phyloP scores from a whole-genome alignment of 2,888 invertebrate species.

The Epirrita christyi region DNA sequence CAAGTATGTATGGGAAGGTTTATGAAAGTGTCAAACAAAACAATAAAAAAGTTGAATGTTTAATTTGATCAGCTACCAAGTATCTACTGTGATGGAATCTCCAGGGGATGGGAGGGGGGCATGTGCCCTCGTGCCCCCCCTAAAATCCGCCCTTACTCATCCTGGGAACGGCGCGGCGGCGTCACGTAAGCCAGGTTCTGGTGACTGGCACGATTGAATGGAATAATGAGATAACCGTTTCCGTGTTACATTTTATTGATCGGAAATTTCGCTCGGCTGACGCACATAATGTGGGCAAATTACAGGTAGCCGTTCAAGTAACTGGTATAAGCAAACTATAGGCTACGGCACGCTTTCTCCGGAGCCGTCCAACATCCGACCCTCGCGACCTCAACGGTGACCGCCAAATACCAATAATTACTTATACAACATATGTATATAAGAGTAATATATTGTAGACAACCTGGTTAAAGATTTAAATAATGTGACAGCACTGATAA shows the following conservation, averaged over 20 bases:
- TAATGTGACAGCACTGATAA: slow-evolving; percentile 1
- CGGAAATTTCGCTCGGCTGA: slow-evolving; percentile 41
- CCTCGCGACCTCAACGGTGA: slow-evolving; percentile 47
- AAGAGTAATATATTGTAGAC: slow-evolving; percentile 6
- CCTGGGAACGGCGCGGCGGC: background rate
- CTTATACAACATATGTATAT: slow-evolving; percentile 24
- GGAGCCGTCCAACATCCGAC: slow-evolving; percentile 36
- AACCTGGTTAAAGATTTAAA: slow-evolving; percentile 13
- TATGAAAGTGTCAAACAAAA: too few species aligned
- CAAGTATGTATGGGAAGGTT: too few species aligned
- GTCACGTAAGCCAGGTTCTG: slow-evolving; percentile 13
- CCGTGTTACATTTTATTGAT: slow-evolving; percentile 45
- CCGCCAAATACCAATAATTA: slow-evolving; percentile 28
- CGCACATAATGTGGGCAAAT: slow-evolving; percentile 25
- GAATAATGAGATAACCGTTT: slow-evolving; percentile 45
- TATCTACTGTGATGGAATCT: too few species aligned
- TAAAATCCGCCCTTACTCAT: too few species aligned
- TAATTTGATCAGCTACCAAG: too few species aligned
- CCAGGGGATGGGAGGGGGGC: too few species aligned
- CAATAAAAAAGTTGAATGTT: too few species aligned
- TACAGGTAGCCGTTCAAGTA: slow-evolving; percentile 4
- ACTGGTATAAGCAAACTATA: slow-evolving; percentile 4
- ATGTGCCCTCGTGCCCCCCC: too few species aligned
- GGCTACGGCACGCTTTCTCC: slow-evolving; percentile 50
- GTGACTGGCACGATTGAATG: slow-evolving; percentile 13